A percentile compares a stretch with the other conserved stretches of the same genome.
These are phyloP conservation scores for Aplocera efformata DNA, from an alignment of 2,888 invertebrate genomes.

Conservation along the genomic window DNA sequence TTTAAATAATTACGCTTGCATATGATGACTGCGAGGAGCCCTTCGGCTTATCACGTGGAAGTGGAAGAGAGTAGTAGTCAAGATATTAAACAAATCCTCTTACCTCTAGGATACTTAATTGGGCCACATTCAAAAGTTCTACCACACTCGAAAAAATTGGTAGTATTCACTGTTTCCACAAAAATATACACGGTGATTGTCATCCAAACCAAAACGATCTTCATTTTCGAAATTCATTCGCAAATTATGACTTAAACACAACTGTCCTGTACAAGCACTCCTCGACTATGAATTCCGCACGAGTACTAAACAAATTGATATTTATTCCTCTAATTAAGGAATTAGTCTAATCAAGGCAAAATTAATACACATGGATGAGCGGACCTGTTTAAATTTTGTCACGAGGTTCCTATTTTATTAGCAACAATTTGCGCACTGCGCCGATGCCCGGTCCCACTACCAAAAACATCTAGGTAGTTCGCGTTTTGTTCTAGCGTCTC, in stretches of 20 bases:
- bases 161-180: slow-evolving; percentile 12
- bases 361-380: slow-evolving; percentile 33
- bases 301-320: slow-evolving; percentile 41
- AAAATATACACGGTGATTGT: slow-evolving; percentile 27
- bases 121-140: slow-evolving; percentile 6
- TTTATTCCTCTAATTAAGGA: slow-evolving; percentile 56
- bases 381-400: slow-evolving; percentile 48
- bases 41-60: no score
- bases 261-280: slow-evolving; percentile 46
- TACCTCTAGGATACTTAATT: slow-evolving; percentile 12
- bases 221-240: slow-evolving; percentile 20
- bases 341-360: slow-evolving; percentile 57
- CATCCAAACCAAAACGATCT: slow-evolving; percentile 34
- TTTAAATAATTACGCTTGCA: no score
- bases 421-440: slow-evolving; percentile 21
- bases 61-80: no score
- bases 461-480: slow-evolving; percentile 17
- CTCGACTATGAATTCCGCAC: slow-evolving; percentile 48
- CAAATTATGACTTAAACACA: slow-evolving; percentile 33
- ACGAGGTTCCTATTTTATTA: slow-evolving; percentile 55
- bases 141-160: slow-evolving; percentile 12
- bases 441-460: slow-evolving; percentile 26
- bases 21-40: no score
- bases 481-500: slow-evolving; percentile 13
- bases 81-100: no score